These are phyloP conservation scores for Periplaneta americana DNA, from an alignment of 1,140 invertebrate genomes.

Conservation along the genomic window DNA sequence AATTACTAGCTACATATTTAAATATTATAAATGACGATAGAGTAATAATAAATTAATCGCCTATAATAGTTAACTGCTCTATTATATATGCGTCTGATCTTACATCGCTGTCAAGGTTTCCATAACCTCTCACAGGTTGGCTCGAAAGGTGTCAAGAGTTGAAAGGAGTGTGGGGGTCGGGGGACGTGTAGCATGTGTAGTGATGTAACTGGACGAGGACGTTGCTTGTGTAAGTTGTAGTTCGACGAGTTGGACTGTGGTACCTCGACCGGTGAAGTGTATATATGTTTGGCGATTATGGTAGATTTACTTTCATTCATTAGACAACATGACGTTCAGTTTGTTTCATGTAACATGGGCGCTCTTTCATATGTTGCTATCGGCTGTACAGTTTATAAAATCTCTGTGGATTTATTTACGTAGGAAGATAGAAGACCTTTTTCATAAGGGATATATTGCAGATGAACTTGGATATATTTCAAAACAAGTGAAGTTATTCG, in stretches of 20 bases:
- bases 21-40: no score
- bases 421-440: background rate
- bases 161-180: no score
- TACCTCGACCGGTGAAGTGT: background rate
- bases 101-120: no score
- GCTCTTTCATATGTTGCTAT: constrained; percentile 7
- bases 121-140: background rate
- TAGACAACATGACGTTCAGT: constrained; percentile 7
- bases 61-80: no score
- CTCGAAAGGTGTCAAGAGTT: background rate
- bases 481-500: background rate
- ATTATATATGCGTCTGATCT: no score
- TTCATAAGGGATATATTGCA: background rate
- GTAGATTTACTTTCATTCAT: background rate
- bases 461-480: constrained; percentile 17
- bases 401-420: background rate
- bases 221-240: background rate
- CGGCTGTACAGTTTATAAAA: constrained; percentile 11
- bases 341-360: constrained; percentile 9
- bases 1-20: no score
- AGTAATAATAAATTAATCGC: no score
- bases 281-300: background rate
- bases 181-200: background rate
- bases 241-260: background rate
- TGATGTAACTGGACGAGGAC: background rate